Evolutionary conservation across 2,797 vertebrate genomes (phyloP), one percentile per base, ranked within the genome.

Genomic region (Moxostoma hubbsi): DNA sequence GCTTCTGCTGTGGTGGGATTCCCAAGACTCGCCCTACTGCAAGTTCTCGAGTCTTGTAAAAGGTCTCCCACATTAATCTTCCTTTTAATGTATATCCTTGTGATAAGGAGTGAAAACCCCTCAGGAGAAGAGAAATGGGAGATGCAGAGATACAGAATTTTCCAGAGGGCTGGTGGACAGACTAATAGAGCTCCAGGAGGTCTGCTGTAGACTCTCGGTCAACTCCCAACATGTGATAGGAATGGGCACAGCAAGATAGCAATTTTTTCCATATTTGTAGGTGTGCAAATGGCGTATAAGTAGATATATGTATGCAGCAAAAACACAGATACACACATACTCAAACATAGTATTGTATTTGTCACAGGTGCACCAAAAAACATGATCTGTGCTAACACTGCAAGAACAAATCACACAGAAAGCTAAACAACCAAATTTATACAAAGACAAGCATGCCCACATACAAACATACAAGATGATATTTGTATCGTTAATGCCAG

Each of bases 51-150:
- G 77, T 86, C 80, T 86, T 87, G 80, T 72, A 72, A 86, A 86
- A 86, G 85, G 85, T 86, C 85, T 80, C 62, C 87, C 83, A 82
- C 90, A 90, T 89, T 88, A 91, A 90, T 89, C 88, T 87, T 83
- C 82, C 82, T 84, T 90, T 90, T 90, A 90, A 91, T 92, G 86
- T 83, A 90, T 89, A 91, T 90, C 61, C 54, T 81, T 82, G 80
- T 68, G 90, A 92, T 91, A 91, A 90, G 81, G 80, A 66, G 78
- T 82, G 82, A 88, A 88, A 86, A 77, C 85, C 88, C 84, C 80
- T 57, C 63, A 87, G 87, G 86, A 80, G 65, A 80, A 88, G 88
- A 81, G 86, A 76, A 83, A 83, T 79, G 85, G 89, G 87, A 88
- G 88, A 72, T 73, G 69, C 73, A 68, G 66, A 85, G 89, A 91